Conservation (phyloP, 2,888 invertebrate genomes). For the Dysmachus trigonus region DNA sequence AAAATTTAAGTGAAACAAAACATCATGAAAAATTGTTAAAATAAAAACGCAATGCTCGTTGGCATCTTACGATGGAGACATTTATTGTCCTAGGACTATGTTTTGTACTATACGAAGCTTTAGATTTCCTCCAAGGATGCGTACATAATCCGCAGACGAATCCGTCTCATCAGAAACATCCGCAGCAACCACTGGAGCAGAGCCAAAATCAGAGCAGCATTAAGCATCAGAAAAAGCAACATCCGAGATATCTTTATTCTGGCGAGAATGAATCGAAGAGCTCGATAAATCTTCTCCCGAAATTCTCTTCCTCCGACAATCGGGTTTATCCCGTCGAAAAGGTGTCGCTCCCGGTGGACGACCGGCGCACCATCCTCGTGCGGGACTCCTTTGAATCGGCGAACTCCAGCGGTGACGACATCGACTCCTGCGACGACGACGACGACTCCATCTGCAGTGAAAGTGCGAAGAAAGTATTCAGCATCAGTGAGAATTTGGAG, state of each 20-base stretch:
- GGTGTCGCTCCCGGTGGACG: conserved; percentile 54
- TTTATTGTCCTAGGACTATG: conserved; percentile 74
- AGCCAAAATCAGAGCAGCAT: not conserved
- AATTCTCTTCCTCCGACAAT: conserved; percentile 59
- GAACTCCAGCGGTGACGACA: not conserved
- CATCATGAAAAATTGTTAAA: not conserved
- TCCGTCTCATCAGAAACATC: conserved; percentile 55
- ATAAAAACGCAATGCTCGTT: conserved; percentile 39
- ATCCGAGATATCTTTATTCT: conserved; percentile 47
- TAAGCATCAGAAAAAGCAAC: not conserved
- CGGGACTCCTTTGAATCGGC: conserved; percentile 31
- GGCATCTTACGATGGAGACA: conserved; percentile 68
- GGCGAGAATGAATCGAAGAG: conserved; percentile 52
- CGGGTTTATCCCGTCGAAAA: conserved; percentile 61
- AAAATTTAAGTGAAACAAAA: not conserved
- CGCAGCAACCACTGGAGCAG: conserved; percentile 56
- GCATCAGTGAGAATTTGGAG: conserved; percentile 50
- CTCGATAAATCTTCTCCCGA: conserved; percentile 59
- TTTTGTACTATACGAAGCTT: conserved; percentile 74
- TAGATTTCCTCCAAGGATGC: conserved; percentile 71
- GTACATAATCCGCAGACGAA: conserved; percentile 61
- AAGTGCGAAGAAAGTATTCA: conserved; percentile 47
- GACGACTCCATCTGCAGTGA: conserved; percentile 44
- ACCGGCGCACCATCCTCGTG: conserved; percentile 40
- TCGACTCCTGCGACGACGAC: conserved; percentile 31